A percentile compares a stretch with the other conserved stretches of the same genome.
These are phyloP conservation scores for Morpho achilles DNA, from an alignment of 2,888 invertebrate species.

Conservation along the genomic window DNA sequence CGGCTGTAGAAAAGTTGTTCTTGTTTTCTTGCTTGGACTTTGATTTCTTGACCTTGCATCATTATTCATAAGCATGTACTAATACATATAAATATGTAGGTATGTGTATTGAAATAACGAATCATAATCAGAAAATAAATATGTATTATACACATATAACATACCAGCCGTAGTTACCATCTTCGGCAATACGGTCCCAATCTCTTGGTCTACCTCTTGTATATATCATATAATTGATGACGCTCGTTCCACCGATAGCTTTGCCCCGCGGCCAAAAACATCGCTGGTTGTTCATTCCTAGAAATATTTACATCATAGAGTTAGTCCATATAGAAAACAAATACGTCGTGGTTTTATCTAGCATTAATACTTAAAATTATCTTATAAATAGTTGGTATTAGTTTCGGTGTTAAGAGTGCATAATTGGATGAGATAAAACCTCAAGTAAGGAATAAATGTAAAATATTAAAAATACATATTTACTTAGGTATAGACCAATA, in stretches of 20 bases:
- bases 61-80: not conserved
- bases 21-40: not conserved
- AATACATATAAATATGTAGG: not conserved
- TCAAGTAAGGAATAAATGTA: too few species aligned
- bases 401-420: too few species aligned
- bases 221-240: slow-evolving; percentile 81
- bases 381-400: too few species aligned
- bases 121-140: not conserved
- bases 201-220: slow-evolving; percentile 82
- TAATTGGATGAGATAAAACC: too few species aligned
- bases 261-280: slow-evolving; percentile 74
- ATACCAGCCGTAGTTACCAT: slow-evolving; percentile 84
- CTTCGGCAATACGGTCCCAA: slow-evolving; percentile 82
- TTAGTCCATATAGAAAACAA: too few species aligned
- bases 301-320: not conserved
- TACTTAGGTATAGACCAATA: too few species aligned
- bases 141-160: slow-evolving; percentile 5
- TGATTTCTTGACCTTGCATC: not conserved
- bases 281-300: slow-evolving; percentile 60
- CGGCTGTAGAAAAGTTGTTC: too few species aligned
- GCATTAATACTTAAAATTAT: too few species aligned
- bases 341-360: too few species aligned
- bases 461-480: too few species aligned
- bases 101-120: not conserved
- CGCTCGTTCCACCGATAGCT: slow-evolving; percentile 69